Percentiles rank a stretch among this genome's conserved stretches.
Evolutionary conservation across 2,888 invertebrate species (phyloP).

Genomic region (Philonicus albiceps): DNA sequence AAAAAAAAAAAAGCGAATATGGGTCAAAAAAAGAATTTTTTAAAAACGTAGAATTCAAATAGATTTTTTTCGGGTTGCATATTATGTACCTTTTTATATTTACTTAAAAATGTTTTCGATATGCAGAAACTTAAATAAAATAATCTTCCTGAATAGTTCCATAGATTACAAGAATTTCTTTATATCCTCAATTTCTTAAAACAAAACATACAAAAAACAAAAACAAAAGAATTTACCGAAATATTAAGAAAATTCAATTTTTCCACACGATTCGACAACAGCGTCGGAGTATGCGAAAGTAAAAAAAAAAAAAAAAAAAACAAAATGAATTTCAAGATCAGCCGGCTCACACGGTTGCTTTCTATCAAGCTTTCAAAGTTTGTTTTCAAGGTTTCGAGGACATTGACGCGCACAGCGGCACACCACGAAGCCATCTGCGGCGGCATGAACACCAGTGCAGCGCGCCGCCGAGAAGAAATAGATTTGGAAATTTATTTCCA

Average conservation of each 20-base stretch:
- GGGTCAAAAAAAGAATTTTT: no score
- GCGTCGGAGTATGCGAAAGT: not conserved
- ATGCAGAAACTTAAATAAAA: not conserved
- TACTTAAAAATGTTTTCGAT: not conserved
- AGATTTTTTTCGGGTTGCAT: no score
- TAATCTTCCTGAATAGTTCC: not conserved
- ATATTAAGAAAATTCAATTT: not conserved
- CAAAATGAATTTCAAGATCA: conserved; percentile 9
- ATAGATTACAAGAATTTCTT: not conserved
- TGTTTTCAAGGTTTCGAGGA: conserved; percentile 54
- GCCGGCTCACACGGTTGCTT: not conserved
- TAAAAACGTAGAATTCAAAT: no score
- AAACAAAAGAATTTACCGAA: not conserved
- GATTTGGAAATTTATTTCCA: conserved; percentile 16
- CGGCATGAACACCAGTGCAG: not conserved
- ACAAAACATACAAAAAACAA: not conserved
- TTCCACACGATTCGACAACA: not conserved
- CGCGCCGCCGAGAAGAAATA: conserved; percentile 5
- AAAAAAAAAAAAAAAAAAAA: no score
- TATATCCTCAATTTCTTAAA: not conserved
- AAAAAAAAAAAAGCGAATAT: no score
- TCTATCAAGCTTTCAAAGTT: conserved; percentile 33
- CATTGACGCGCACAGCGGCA: conserved; percentile 53
- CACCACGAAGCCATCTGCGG: not conserved
- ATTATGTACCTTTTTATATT: no score